phyloP scores from a whole-genome alignment of 2,797 vertebrate species.

The Hapalemur alaotrensis region DNA sequence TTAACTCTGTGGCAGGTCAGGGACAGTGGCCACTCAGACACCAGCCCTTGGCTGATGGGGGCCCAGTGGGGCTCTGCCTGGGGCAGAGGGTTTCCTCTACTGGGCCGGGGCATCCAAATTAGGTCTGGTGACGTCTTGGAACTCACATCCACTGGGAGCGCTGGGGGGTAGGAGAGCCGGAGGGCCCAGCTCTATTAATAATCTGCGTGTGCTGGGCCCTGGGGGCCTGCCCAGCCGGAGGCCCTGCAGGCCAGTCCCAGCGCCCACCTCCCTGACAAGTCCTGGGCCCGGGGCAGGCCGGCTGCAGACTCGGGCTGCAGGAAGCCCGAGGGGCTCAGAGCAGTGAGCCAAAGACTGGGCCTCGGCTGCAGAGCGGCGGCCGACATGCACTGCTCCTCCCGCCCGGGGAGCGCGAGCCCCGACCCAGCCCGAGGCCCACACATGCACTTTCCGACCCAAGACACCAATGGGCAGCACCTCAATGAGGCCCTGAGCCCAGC shows the following conservation, averaged over 20 bases:
- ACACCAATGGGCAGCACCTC: not conserved
- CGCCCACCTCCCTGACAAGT: not conserved
- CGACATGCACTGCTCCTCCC: not conserved
- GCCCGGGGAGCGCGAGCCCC: not conserved
- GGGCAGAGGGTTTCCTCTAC: not conserved
- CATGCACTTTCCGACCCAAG: not conserved
- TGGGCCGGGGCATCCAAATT: not conserved
- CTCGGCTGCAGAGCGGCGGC: not conserved
- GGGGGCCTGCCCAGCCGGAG: too few relatives aligned
- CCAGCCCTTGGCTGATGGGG: not conserved
- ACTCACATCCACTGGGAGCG: not conserved
- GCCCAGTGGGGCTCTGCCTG: not conserved
- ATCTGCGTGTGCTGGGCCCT: not conserved
- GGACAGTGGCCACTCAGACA: not conserved
- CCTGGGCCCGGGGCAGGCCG: not conserved
- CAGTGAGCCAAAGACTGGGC: too few relatives aligned
- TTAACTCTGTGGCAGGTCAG: not conserved
- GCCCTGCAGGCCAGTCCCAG: not conserved
- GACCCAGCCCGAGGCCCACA: not conserved
- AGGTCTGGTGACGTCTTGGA: not conserved
- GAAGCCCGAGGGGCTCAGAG: not conserved
- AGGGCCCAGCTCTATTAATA: not conserved
- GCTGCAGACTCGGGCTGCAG: not conserved
- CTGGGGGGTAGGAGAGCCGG: too few relatives aligned
- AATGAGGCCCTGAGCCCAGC: not conserved